Evolutionary conservation across 2,888 invertebrate genomes (phyloP), one percentile per base, ranked within the genome.

Genomic region (Chaetogeoica ovagalla): DNA sequence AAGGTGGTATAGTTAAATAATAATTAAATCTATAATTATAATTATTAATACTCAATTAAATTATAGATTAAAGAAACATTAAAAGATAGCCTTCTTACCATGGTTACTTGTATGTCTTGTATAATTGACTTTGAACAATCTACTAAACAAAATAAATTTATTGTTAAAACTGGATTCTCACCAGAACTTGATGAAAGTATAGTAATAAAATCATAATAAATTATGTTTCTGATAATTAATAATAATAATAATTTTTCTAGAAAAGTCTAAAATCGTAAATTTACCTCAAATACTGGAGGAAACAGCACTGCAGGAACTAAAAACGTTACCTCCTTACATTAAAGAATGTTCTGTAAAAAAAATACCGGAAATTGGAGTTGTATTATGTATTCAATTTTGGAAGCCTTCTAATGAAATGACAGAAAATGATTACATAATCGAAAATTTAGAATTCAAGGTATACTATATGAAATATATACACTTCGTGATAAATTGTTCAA

Each of bases 291-390:
- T 93, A 70, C 90, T 95, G 88, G 91, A 91, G 0, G 89, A 90
- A 81, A 91, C 93, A 30, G 94, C 93, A 0, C 87, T 89, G 82
- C 89, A 91, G 83, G 94, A 95, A 83, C 87, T 93, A 83, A 87
- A 89, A 62, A 88, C 90, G 48, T 87, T 94, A 55, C 92, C 92
- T 0, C 86, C 89, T 4, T 91, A 90, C 85, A 89, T 95, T 59
- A 87, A 89, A 43, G 89, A 90, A 84, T 93, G 92, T 84, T 89
- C 89, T 21, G 90, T 93, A 86, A 86, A 91, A 75, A 92, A 92
- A 85, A 88, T 93, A 85, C 92, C 93, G 0, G 92, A 93, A 86
- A 88, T 93, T 82, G 94, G 95, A 0, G 94, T 94, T 86, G 87
- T 95, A 82, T 87, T 96, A 17, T 91, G 91, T 0, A 89, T 95